Evolutionary conservation across 1,140 invertebrate species (phyloP), one percentile per base, ranked within the genome.

Genomic region (Drosophila lacteicornis): DNA sequence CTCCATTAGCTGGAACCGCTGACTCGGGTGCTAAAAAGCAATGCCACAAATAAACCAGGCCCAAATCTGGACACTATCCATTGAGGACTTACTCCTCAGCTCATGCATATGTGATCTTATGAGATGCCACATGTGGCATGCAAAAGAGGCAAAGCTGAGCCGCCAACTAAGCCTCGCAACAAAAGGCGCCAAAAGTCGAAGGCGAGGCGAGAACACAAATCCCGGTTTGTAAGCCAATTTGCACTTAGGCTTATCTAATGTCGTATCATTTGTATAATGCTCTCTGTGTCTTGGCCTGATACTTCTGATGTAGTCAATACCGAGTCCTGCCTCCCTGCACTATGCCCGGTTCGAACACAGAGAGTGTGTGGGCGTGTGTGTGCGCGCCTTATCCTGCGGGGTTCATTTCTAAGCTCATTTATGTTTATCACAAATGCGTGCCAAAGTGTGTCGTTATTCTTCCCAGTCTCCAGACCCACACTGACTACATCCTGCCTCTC

Each of bases 201-300:
- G 36, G 36, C 12, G 17, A 38, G 30, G 67, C 38, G 69, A 74
- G 49, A 73, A 76, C 57, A 91, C 91, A 92, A 92, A 91, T 92
- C 91, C 91, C 88, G 80, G 91, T 91, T 92, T 92, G 91, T 92
- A 92, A 92, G 91, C 91, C 91, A 92, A 92, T 92, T 92, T 92
- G 91, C 91, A 92, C 91, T 92, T 92, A 92, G 86, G 88, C 91
- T 92, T 92, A 92, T 92, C 91, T 92, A 85, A 92, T 92, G 88
- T 92, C 91, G 82, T 92, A 91, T 92, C 91, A 92, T 92, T 92
- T 92, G 91, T 92, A 92, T 92, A 92, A 92, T 92, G 91, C 91
- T 87, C 84, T 83, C 84, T 83, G 77, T 79, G 73, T 63, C 69
- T 68, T 55, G 79, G 78, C 80, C 82, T 86, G 80, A 87, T 87